Evolutionary conservation across 2,113 vertebrate species (phyloP), one percentile per base, ranked within the genome.

Genomic region (Galbula dea): DNA sequence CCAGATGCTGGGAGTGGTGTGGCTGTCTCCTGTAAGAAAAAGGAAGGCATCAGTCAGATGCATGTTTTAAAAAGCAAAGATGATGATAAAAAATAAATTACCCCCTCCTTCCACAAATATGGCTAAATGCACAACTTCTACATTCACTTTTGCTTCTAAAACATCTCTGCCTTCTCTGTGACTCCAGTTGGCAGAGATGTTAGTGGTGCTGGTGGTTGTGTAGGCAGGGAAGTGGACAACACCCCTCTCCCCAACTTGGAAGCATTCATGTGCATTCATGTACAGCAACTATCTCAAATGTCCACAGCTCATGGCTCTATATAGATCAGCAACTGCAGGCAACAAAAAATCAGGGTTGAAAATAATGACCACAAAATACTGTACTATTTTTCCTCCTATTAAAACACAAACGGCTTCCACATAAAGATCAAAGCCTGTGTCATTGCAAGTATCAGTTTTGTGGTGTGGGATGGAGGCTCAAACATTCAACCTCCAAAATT

Each of bases 241-340:
- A 29, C 24, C 12, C 45, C 76, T 66, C 20, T 36, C 67, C 34
- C 29, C 46, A 17, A 4, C 22, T 41, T 4, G 3, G 34, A 45
- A 37, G 17, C 15, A 37, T 19, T 65, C 11, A 10, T 0, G 4
- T 9, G 17, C 15, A 37, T 19, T 65, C 11, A 10, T 0, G 4
- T 9, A 23, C 41, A 82, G 65, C 58, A 36, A 15, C 22, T 17
- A 8, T 10, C 54, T 66, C 71, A 58, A 5, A 84, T 37, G 12
- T 52, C 75, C 36, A 34, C 21, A 66, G 21, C 37, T 62, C 14
- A 15, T 4, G 32, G n/a, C 37, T 89, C 52, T 52, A 83, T 37
- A 52, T 22, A 73, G 41, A n/a, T 32, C 45, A 86, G 54, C 30
- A 72, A 8, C 18, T 26, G 27, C 49, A 76, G 51, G n/a, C 34